A percentile compares a stretch with the other conserved stretches of the same genome.
Conservation (phyloP, 2,797 vertebrate species). For the Neopelma chrysocephalum region DNA sequence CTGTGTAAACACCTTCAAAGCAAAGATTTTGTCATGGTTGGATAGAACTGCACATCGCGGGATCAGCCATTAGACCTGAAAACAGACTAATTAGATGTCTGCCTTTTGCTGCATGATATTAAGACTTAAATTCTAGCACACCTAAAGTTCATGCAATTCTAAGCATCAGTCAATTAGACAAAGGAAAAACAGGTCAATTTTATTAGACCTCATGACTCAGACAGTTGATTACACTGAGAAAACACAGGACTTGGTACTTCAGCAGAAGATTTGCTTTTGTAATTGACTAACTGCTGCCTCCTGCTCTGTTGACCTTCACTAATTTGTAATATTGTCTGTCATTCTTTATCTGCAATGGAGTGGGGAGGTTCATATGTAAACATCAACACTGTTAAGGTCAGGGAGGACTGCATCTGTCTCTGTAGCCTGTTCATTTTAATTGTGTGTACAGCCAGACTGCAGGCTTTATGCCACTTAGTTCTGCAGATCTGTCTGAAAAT, state of each 20-base stretch:
- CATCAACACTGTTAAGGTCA: constrained; percentile 46
- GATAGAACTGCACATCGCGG: constrained; percentile 18
- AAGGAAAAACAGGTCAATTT: constrained; percentile 71
- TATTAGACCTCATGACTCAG: constrained; percentile 61
- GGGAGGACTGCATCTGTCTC: constrained; percentile 3
- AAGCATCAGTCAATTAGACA: constrained; percentile 68
- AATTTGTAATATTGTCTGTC: constrained; percentile 70
- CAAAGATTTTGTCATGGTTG: constrained; percentile 46
- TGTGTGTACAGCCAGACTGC: neutral
- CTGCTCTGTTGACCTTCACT: constrained; percentile 72
- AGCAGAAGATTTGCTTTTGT: constrained; percentile 56
- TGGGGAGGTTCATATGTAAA: constrained; percentile 54
- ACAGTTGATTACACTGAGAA: constrained; percentile 74
- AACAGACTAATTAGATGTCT: constrained; percentile 67
- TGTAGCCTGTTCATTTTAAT: constrained; percentile 23
- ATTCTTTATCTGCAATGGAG: constrained; percentile 62
- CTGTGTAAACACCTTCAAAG: constrained; percentile 53
- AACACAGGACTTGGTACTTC: constrained; percentile 65
- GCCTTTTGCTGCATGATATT: constrained; percentile 60
- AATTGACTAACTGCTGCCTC: constrained; percentile 71
- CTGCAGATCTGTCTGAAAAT: neutral
- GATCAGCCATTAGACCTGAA: constrained; percentile 51
- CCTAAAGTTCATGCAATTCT: constrained; percentile 67
- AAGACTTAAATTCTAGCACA: constrained; percentile 69
- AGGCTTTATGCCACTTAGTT: neutral